A percentile compares a stretch with the other conserved stretches of the same genome.
These are phyloP conservation scores for Brachyptera putata DNA, from an alignment of 2,888 invertebrate genomes.

Conservation along the genomic window DNA sequence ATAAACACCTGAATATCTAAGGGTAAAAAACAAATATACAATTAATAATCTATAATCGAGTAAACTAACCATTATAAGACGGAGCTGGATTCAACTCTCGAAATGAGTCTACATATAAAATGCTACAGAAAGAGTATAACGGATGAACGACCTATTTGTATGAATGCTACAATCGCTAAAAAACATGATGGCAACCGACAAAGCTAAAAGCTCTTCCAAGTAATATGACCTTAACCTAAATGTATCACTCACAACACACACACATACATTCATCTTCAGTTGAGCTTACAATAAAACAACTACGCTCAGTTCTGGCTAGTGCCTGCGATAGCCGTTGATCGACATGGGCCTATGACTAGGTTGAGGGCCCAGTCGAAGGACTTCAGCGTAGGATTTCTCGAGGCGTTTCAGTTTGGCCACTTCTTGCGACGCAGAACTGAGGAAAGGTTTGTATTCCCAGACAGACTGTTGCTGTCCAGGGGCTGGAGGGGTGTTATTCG, in stretches of 20 bases:
- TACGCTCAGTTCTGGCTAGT: constrained; percentile 7
- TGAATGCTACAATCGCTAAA: not conserved
- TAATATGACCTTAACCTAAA: too few relatives aligned
- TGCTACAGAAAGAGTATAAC: constrained; percentile 2
- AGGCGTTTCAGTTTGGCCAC: constrained; percentile 75
- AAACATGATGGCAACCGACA: constrained; percentile 7
- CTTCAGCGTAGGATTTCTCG: constrained; percentile 83
- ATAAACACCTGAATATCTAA: too few relatives aligned
- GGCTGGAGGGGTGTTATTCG: not conserved
- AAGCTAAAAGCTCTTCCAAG: constrained; percentile 2
- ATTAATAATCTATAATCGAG: too few relatives aligned
- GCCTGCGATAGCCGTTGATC: constrained; percentile 14
- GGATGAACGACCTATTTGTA: not conserved
- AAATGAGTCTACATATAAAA: constrained; percentile 21
- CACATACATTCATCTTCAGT: too few relatives aligned
- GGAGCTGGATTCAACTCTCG: too few relatives aligned
- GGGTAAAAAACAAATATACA: too few relatives aligned
- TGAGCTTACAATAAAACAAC: constrained; percentile 1
- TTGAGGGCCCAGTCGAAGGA: constrained; percentile 46
- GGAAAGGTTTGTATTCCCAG: constrained; percentile 37
- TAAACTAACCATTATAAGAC: too few relatives aligned
- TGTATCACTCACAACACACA: too few relatives aligned
- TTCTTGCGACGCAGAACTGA: constrained; percentile 75
- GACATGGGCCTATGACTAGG: constrained; percentile 21
- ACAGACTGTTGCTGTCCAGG: constrained; percentile 31